Conservation (phyloP, 2,888 invertebrate genomes). For the Ophraella communa region DNA sequence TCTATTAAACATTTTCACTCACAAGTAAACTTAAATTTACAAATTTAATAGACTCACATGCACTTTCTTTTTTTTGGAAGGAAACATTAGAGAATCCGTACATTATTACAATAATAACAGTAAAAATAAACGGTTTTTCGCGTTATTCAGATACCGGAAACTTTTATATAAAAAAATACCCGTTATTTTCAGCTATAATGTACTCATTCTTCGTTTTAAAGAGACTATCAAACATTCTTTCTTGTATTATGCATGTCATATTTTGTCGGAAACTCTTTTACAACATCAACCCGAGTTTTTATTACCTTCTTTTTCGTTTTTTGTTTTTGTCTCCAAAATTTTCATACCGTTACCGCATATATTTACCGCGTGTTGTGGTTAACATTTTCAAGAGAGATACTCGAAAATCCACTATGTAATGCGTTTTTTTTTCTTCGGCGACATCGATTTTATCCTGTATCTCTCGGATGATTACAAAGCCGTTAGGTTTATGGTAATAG, state of each 20-base stretch:
- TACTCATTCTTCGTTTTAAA: background rate
- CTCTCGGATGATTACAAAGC: background rate
- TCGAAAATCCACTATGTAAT: background rate
- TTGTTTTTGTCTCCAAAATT: background rate
- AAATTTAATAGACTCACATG: too few species aligned
- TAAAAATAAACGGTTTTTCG: too few species aligned
- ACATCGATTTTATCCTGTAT: background rate
- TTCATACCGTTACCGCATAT: conserved; percentile 2
- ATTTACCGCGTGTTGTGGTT: background rate
- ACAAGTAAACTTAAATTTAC: too few species aligned
- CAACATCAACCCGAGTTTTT: conserved; percentile 15
- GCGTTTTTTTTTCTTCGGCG: conserved; percentile 7
- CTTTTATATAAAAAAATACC: conserved; percentile 1
- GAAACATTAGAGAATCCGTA: too few species aligned
- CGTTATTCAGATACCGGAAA: background rate
- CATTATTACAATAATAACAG: too few species aligned
- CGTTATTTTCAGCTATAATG: background rate
- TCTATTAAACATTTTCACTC: too few species aligned
- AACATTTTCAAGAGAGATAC: background rate
- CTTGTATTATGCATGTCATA: conserved; percentile 20
- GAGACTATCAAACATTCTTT: conserved; percentile 4
- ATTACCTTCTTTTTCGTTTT: conserved; percentile 10
- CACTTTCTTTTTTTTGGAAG: too few species aligned
- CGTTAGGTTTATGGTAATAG: background rate
- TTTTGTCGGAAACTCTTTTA: conserved; percentile 3